phyloP scores from a whole-genome alignment of 2,888 invertebrate species.

The Cyclophora punctaria region DNA sequence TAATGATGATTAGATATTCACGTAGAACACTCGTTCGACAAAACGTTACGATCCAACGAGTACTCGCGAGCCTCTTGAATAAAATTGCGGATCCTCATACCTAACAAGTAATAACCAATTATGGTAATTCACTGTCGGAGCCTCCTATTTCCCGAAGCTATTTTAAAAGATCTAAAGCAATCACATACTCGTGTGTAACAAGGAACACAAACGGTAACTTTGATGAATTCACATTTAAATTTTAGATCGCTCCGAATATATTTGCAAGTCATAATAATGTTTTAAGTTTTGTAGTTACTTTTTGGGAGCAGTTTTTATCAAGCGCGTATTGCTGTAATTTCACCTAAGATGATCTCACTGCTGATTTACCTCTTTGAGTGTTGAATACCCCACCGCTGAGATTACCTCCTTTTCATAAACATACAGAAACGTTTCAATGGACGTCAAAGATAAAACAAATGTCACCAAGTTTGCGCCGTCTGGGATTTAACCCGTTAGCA shows the following conservation, averaged over 20 bases:
- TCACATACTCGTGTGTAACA: conserved; percentile 40
- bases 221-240: conserved; percentile 66
- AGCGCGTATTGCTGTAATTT: too few species aligned
- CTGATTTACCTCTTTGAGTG: too few species aligned
- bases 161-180: conserved; percentile 41
- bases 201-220: conserved; percentile 48
- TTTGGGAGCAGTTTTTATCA: too few species aligned
- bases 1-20: conserved; percentile 3
- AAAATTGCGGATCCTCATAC: conserved; percentile 5
- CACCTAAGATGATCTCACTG: too few species aligned
- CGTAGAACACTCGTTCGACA: too few species aligned
- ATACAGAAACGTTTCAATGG: too few species aligned
- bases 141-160: conserved; percentile 26
- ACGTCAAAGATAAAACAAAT: too few species aligned
- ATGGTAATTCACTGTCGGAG: conserved; percentile 24
- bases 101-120: conserved; percentile 27
- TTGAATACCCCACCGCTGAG: too few species aligned
- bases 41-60: too few species aligned
- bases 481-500: too few species aligned
- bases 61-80: conserved; percentile 2
- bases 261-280: conserved; percentile 52
- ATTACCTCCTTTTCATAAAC: too few species aligned
- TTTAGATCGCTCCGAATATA: conserved; percentile 63
- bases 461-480: too few species aligned
- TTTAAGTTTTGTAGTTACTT: conserved; percentile 23